Conservation (phyloP, 2,113 vertebrate genomes). For the Dasyurus viverrinus region DNA sequence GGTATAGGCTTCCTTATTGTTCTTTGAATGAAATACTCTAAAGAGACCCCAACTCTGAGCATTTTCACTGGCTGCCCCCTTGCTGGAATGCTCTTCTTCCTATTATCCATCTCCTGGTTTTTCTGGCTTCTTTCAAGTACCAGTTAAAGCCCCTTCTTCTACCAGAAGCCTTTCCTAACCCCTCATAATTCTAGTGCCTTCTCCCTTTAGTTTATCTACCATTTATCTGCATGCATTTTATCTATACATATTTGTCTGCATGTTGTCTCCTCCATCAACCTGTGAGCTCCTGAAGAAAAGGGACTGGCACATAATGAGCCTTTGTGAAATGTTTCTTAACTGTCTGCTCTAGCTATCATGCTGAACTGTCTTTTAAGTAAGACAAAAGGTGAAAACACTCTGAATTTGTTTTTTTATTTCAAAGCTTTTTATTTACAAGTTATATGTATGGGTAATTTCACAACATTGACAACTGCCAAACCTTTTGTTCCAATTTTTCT, state of each 20-base stretch:
- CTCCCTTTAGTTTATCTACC: neutral
- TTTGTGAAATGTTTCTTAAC: neutral
- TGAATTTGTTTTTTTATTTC: too few relatives aligned
- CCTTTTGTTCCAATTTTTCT: too few relatives aligned
- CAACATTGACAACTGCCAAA: too few relatives aligned
- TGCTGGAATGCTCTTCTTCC: neutral
- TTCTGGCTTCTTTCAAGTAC: neutral
- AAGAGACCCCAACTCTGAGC: neutral
- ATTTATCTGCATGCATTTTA: neutral
- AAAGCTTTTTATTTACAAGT: too few relatives aligned
- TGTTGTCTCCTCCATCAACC: neutral
- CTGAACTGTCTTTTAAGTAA: neutral
- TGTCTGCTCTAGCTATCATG: neutral
- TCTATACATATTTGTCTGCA: neutral
- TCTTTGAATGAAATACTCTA: neutral
- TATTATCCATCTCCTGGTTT: neutral
- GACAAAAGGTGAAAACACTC: neutral
- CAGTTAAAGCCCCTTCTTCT: neutral
- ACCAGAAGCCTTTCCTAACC: neutral
- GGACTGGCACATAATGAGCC: too few relatives aligned
- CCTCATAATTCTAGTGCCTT: neutral
- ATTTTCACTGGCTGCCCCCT: neutral
- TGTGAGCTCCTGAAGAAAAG: constrained; percentile 1
- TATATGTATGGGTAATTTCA: too few relatives aligned
- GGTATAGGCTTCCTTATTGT: neutral